Conservation (phyloP, 2,888 invertebrate genomes). For the Eupithecia dodoneata region DNA sequence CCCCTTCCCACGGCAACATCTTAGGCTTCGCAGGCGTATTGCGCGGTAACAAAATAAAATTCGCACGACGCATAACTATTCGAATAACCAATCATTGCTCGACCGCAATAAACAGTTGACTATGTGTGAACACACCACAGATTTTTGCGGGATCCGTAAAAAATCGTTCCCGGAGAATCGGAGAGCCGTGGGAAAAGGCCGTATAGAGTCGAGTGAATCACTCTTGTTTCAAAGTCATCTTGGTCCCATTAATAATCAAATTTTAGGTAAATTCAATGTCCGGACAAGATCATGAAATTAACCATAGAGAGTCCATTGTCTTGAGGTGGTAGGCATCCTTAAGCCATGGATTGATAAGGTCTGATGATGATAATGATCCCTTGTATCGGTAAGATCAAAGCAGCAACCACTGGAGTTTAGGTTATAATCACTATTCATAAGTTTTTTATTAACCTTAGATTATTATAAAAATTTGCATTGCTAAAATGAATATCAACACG, state of each 20-base stretch:
- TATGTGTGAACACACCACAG: too few relatives aligned
- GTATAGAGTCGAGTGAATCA: neutral
- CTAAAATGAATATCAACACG: neutral
- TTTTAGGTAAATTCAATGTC: neutral
- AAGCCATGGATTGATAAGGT: neutral
- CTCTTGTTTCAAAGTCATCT: neutral
- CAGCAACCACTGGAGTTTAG: neutral
- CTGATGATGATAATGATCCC: neutral
- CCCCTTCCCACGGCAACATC: too few relatives aligned
- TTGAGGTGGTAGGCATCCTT: neutral
- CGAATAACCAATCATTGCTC: too few relatives aligned
- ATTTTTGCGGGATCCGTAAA: too few relatives aligned
- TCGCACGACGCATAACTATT: too few relatives aligned
- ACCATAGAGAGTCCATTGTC: neutral
- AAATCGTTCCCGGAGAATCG: too few relatives aligned
- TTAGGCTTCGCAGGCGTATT: too few relatives aligned
- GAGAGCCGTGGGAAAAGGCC: too few relatives aligned
- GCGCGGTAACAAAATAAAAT: too few relatives aligned
- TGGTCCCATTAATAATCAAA: slow-evolving; percentile 1
- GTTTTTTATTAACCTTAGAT: neutral
- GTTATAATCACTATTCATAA: neutral
- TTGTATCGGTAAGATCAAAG: neutral
- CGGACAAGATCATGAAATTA: neutral
- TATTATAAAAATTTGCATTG: neutral
- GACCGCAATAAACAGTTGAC: too few relatives aligned